These are phyloP conservation scores for Drosophila barbarae DNA, from an alignment of 2,888 invertebrate genomes.

Conservation along the genomic window DNA sequence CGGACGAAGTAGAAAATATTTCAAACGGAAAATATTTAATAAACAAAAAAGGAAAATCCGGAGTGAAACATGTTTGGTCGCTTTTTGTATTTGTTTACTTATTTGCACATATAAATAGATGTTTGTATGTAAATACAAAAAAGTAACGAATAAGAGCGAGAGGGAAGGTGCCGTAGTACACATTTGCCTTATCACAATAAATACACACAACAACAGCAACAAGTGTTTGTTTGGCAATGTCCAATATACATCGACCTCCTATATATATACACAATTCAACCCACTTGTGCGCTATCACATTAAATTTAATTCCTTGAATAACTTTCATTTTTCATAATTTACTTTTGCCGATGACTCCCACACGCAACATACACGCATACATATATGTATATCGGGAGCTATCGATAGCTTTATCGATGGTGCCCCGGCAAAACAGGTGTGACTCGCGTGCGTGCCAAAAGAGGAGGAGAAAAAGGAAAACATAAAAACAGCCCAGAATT, in stretches of 20 bases:
- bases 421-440: conserved; percentile 7
- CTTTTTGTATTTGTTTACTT: neutral
- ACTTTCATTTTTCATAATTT: conserved; percentile 12
- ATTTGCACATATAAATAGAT: neutral
- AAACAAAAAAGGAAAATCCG: no score
- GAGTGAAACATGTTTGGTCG: neutral
- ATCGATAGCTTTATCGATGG: conserved; percentile 6
- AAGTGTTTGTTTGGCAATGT: conserved; percentile 4
- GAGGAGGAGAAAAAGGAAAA: conserved; percentile 9
- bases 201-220: conserved; percentile 6
- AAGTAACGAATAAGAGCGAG: conserved; percentile 7
- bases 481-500: conserved; percentile 16
- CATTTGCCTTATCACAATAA: neutral
- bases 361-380: conserved; percentile 1
- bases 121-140: neutral
- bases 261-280: neutral
- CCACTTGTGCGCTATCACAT: neutral
- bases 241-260: neutral
- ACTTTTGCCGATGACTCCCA: conserved; percentile 7
- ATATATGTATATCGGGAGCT: neutral
- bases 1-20: no score
- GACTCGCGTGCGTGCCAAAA: neutral
- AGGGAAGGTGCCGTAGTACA: neutral
- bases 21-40: no score
- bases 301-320: neutral